Evolutionary conservation across 30 jellyfish, hydroid and myxozoan species (phyloP), one percentile per base, ranked within the genome.

Genomic region (Rhopilema esculentum): DNA sequence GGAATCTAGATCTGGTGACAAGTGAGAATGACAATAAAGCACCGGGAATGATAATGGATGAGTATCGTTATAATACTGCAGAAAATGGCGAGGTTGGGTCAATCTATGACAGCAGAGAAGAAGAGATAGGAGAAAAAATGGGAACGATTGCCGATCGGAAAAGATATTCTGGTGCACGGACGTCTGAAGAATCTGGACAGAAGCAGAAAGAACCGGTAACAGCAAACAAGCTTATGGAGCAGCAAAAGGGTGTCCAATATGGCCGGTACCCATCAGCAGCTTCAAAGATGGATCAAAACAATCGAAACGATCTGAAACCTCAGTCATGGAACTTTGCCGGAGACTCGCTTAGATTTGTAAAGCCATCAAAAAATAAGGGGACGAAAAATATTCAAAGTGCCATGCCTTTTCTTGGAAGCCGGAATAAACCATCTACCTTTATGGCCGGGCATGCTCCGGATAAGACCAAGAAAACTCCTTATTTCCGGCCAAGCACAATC

Each of bases 31-130:
- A 48, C 8, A 25, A 62, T n/a, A 80, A 68, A 22, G 27, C 51
- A 0, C 93, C 93, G 2, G 31, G 82, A 15, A 75, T 66, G 32
- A 12, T 64, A 0, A 75, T 62, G 94, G 84, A 85, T 63, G 88
- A 85, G 76, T 85, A 85, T 74, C 75, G 71, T 0, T 85, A 72
- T 26, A 75, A 85, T 7, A 17, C 84, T 0, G 88, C 94, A 1
- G 84, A 64, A 30, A 51, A 27, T 74, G 85, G 77, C 16, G 61
- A 51, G 0, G 78, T 51, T 25, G 88, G 72, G 21, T 52, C 51
- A 27, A 23, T 85, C 1, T 40, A 72, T 24, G 88, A 75, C 52
- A 40, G 84, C 40, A 26, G 32, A 1, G 20, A 30, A 4, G 82
- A 48, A 2, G 72, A 74, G 20, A 50, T 16, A 15, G 85, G 78